These are phyloP conservation scores for Peromyscus melanophrys DNA, from an alignment of 2,797 vertebrate genomes.

Conservation along the genomic window DNA sequence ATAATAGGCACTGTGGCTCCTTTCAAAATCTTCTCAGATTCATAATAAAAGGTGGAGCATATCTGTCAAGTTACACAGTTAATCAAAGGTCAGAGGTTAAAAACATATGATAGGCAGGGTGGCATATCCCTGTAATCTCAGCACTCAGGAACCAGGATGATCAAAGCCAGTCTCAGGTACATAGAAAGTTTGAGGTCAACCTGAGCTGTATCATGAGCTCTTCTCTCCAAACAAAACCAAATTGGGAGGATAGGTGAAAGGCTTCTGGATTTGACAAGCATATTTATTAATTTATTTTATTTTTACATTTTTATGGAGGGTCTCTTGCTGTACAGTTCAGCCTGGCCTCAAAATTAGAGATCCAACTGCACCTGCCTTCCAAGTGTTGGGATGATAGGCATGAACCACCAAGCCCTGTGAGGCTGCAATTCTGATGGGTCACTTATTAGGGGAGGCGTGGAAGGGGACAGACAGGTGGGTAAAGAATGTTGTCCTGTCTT, in stretches of 20 bases:
- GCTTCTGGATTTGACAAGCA: not conserved
- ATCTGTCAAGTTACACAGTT: not conserved
- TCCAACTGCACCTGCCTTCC: not conserved
- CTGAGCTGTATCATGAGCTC: too few species aligned
- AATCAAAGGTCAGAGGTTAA: not conserved
- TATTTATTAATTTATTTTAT: not conserved
- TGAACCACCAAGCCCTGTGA: not conserved
- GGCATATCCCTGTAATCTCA: not conserved
- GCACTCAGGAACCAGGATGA: not conserved
- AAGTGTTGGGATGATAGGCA: not conserved
- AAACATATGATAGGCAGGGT: not conserved
- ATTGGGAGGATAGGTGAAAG: not conserved
- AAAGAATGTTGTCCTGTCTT: not conserved
- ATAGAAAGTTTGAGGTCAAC: not conserved
- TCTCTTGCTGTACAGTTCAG: not conserved
- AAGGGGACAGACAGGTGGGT: not conserved
- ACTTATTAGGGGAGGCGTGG: not conserved
- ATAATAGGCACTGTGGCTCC: not conserved
- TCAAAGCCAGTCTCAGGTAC: not conserved
- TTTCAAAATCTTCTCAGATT: conserved; percentile 14
- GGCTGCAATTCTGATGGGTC: not conserved
- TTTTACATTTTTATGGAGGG: not conserved
- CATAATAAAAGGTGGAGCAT: not conserved
- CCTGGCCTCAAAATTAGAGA: not conserved
- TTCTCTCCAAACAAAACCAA: not conserved